Base-by-base conservation (phyloP, 2,888 invertebrate genomes). In the Chloroclysta siterata region DNA sequence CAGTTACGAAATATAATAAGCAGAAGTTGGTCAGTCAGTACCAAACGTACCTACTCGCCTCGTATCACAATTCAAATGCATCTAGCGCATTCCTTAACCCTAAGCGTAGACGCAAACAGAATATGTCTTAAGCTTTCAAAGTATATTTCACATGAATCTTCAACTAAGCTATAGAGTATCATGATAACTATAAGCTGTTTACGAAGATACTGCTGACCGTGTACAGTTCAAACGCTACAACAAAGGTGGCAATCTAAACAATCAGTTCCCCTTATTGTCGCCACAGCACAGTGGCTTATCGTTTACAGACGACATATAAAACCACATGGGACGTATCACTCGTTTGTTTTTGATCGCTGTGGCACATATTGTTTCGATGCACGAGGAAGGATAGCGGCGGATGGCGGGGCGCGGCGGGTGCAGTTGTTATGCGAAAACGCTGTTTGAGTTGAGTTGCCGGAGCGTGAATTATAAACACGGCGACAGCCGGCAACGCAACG, bases 391-490 rank as follows among this genome's bases (percentile, higher is more conserved):
- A 28, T 14, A 6, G 48, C 22, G 47, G 69, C 73, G 74, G 68
- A 72, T 72, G 76, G 72, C 74, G 69, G 78, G 74, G 76, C 76
- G 82, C 81, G 84, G 82, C 81, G 84, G 82, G 76, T 76, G 80
- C 79, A 74, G 78, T 78, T 85, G 84, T 80, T 82, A 84, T 80
- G 82, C 81, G 82, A 84, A n/a, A n/a, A 70, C 80, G 76, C 78
- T 85, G 84, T 86, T 87, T 84, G 80, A 77, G 77, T 87, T 84
- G 80, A 77, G 77, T 74, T 78, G 73, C 69, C 72, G 70, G 72
- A 73, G 72, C 63, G 70, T 70, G 71, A 76, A 79, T 78, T 81
- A 82, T 85, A 85, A 85, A 84, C 84, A 85, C 63, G 60, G 71
- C 69, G 68, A 77, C 80, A 73, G 71, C 68, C 68, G n/a, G 77